Percentiles rank a stretch among this genome's conserved stretches.
Conservation (phyloP, 2,888 invertebrate genomes). For the Pinctada fucata region DNA sequence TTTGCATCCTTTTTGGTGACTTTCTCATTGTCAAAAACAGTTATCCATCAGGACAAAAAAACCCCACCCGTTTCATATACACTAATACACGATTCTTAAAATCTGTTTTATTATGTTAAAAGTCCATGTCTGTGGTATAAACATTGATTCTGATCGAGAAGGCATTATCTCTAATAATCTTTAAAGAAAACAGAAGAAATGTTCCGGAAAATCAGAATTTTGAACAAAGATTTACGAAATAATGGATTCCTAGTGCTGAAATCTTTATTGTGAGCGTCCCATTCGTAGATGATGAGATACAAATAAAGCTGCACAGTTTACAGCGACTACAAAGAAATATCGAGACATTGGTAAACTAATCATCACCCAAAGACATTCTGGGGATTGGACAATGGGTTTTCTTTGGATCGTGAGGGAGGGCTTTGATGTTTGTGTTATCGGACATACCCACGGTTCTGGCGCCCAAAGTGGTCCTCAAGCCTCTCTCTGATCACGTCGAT, state of each 20-base stretch:
- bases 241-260: not conserved
- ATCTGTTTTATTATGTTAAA: too few relatives aligned
- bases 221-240: not conserved
- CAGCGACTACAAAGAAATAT: not conserved
- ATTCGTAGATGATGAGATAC: not conserved
- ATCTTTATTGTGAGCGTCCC: not conserved
- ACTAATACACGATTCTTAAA: too few relatives aligned
- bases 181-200: not conserved
- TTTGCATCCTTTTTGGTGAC: too few relatives aligned
- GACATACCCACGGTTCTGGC: constrained; percentile 15
- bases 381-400: not conserved
- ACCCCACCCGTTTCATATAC: constrained; percentile 1
- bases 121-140: too few relatives aligned
- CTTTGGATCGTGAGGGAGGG: constrained; percentile 1
- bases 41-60: not conserved
- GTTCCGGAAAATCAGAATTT: not conserved
- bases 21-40: too few relatives aligned
- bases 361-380: not conserved
- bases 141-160: too few relatives aligned
- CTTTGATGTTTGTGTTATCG: constrained; percentile 25
- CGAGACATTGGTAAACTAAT: not conserved
- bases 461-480: constrained; percentile 7
- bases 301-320: not conserved
- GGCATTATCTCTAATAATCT: too few relatives aligned
- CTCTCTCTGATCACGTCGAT: constrained; percentile 16